Conservation (phyloP, 2,113 vertebrate genomes). For the Ondatra zibethicus region DNA sequence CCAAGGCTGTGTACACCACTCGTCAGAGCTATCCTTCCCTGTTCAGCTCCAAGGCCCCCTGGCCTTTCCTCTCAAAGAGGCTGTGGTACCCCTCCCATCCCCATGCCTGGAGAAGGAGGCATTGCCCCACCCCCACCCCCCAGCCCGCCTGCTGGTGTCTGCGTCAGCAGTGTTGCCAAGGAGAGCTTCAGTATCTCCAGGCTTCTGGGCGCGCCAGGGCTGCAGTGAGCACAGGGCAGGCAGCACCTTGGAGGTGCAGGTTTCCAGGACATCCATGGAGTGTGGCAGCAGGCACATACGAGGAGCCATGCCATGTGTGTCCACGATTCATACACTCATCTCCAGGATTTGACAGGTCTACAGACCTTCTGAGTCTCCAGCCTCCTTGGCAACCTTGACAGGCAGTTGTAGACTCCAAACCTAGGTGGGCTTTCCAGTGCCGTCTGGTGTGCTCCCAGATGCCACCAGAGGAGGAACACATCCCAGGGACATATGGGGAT, state of each 20-base stretch:
- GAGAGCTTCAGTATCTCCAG: slow-evolving; percentile 59
- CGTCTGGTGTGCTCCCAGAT: neutral
- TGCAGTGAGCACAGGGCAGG: slow-evolving; percentile 41
- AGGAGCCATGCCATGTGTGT: neutral
- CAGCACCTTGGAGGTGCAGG: neutral
- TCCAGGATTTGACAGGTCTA: neutral
- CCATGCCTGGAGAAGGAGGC: slow-evolving; percentile 31
- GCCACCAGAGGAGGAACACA: neutral
- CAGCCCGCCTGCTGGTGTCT: slow-evolving; percentile 1
- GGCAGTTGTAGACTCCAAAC: neutral
- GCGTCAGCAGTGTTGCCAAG: slow-evolving; percentile 70
- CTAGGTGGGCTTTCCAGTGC: neutral
- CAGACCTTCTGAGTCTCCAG: neutral
- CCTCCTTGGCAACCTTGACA: neutral
- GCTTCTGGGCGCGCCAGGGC: slow-evolving; percentile 49
- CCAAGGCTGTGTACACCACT: neutral
- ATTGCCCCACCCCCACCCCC: neutral
- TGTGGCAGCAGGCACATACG: rapidly evolving
- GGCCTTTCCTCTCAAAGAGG: neutral
- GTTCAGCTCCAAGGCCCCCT: neutral
- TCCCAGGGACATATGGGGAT: neutral
- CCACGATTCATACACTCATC: rapidly evolving
- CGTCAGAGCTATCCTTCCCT: neutral
- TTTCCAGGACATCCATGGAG: rapidly evolving
- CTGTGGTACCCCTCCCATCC: slow-evolving; percentile 2